Conservation (phyloP, 2,797 vertebrate species). For the Stomatorhinus walkeri region DNA sequence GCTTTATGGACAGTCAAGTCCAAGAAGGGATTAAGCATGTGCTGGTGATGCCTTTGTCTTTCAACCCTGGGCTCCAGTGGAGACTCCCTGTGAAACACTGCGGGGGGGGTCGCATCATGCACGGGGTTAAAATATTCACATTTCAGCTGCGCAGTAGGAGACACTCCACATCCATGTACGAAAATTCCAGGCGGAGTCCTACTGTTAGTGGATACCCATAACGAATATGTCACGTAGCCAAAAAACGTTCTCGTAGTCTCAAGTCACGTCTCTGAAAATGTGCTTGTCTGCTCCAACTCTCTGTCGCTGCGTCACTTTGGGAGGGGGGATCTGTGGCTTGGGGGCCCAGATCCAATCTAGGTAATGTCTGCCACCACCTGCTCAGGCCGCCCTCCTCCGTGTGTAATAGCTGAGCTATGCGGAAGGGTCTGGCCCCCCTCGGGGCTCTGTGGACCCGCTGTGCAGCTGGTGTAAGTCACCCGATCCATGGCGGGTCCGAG, state of each 20-base stretch:
- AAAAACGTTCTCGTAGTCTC: background rate
- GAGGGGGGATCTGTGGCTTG: background rate
- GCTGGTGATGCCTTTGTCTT: conserved; percentile 50
- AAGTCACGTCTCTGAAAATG: background rate
- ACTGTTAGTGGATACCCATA: conserved; percentile 33
- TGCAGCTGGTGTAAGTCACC: conserved; percentile 13
- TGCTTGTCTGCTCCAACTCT: background rate
- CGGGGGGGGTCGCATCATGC: background rate
- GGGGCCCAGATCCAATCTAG: background rate
- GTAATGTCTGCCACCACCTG: background rate
- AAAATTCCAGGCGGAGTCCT: background rate
- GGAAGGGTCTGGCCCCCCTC: background rate
- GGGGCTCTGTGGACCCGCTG: background rate
- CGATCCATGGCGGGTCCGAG: conserved; percentile 15
- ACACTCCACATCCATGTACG: background rate
- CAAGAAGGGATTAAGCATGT: conserved; percentile 49
- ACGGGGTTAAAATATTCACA: background rate
- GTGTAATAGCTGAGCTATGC: background rate
- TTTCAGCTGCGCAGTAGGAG: conserved; percentile 25
- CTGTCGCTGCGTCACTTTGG: background rate
- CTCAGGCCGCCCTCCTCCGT: background rate
- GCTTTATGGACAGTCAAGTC: conserved; percentile 58
- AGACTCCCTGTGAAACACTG: background rate
- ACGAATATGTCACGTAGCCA: background rate
- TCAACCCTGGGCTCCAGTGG: conserved; percentile 14